A percentile compares a stretch with the other conserved stretches of the same genome.
Conservation (phyloP, 1,140 invertebrate species). For the Choristoneura fumiferana region DNA sequence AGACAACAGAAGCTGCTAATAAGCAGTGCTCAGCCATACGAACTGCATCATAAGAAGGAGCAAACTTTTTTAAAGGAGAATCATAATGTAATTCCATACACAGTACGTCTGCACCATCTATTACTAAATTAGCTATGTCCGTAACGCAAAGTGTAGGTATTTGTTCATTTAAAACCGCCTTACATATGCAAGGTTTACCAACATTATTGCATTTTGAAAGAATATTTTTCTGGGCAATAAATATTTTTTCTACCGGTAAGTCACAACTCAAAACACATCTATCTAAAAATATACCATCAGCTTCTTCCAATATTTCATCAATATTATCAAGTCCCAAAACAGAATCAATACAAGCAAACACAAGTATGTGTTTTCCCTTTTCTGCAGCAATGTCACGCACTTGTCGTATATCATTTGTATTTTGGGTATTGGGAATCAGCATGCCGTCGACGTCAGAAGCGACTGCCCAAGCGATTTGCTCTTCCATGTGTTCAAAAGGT, state of each 20-base stretch:
- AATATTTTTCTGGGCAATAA: constrained; percentile 87
- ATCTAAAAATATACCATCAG: constrained; percentile 85
- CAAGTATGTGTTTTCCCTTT: constrained; percentile 69
- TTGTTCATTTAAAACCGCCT: constrained; percentile 82
- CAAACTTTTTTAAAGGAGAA: constrained; percentile 82
- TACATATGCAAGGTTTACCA: constrained; percentile 82
- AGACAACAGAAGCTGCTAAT: constrained; percentile 85
- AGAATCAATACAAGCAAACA: constrained; percentile 82
- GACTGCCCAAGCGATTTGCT: constrained; percentile 64
- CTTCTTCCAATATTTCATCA: constrained; percentile 81
- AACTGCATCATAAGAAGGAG: constrained; percentile 49
- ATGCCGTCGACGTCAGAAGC: constrained; percentile 62
- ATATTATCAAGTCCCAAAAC: constrained; percentile 83
- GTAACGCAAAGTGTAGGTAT: constrained; percentile 78
- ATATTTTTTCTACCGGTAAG: constrained; percentile 88
- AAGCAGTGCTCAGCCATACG: constrained; percentile 73
- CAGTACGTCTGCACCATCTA: constrained; percentile 84
- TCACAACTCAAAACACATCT: constrained; percentile 84
- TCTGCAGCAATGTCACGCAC: constrained; percentile 54
- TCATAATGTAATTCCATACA: constrained; percentile 79
- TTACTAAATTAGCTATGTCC: constrained; percentile 84
- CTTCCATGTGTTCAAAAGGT: constrained; percentile 63
- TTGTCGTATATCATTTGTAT: constrained; percentile 48
- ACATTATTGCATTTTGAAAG: constrained; percentile 80
- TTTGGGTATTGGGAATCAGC: constrained; percentile 56